phyloP scores from a whole-genome alignment of 2,797 vertebrate genomes.

The Anisognathus igniventris region DNA sequence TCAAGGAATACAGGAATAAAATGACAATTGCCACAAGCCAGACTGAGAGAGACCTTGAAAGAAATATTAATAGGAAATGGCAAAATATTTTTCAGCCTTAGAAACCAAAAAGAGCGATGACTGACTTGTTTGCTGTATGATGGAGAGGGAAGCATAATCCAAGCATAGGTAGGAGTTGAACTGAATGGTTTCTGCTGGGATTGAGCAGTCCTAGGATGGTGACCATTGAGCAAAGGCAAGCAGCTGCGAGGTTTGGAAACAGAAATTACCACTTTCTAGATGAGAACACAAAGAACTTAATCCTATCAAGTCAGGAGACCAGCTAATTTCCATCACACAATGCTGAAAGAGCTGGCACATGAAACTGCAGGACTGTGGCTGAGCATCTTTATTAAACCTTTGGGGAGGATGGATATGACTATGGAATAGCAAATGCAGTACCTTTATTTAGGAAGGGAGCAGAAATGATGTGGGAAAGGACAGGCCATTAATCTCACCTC shows the following conservation, averaged over 20 bases:
- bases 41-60: neutral
- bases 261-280: neutral
- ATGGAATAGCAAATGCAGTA: neutral
- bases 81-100: neutral
- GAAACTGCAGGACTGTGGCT: neutral
- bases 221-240: neutral
- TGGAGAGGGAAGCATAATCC: neutral
- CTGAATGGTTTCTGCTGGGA: neutral
- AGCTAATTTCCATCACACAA: neutral
- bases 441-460: neutral
- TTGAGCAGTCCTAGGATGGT: neutral
- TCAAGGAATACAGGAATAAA: neutral
- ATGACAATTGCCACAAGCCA: neutral
- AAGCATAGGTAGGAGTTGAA: neutral
- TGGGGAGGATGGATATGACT: neutral
- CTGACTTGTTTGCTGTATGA: neutral
- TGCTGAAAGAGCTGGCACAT: neutral
- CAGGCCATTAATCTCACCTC: slow-evolving; percentile 34
- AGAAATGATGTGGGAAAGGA: neutral
- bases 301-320: neutral
- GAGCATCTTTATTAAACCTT: neutral
- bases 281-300: neutral
- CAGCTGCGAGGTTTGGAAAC: neutral
- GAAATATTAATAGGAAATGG: neutral
- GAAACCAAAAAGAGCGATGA: neutral